These are phyloP conservation scores for Gallinago nigripennis DNA, from an alignment of 2,797 vertebrate species.

Conservation along the genomic window DNA sequence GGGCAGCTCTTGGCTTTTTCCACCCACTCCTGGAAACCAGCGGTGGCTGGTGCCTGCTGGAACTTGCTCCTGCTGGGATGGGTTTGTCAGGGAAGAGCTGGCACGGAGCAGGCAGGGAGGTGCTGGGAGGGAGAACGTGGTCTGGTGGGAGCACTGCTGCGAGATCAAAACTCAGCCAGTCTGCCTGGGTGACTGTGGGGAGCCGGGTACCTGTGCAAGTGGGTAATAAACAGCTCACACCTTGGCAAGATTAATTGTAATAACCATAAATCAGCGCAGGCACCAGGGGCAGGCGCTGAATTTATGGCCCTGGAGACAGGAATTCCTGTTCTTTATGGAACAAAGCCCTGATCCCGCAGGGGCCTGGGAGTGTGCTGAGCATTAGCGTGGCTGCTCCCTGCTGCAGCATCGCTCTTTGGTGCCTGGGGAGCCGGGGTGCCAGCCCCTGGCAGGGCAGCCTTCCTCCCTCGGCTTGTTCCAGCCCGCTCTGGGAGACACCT, in stretches of 20 bases:
- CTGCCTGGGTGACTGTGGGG: background rate
- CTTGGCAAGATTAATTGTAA: slow-evolving; percentile 49
- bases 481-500: background rate
- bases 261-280: slow-evolving; percentile 31
- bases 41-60: background rate
- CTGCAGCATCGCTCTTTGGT: accelerated
- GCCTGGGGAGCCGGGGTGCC: accelerated
- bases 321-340: slow-evolving; percentile 58
- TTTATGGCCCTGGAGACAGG: slow-evolving; percentile 58
- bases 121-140: background rate
- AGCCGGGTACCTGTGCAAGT: background rate
- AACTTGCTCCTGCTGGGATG: background rate
- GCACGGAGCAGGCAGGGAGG: accelerated
- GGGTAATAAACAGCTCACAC: slow-evolving; percentile 20
- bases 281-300: slow-evolving; percentile 7
- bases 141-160: background rate
- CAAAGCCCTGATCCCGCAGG: slow-evolving; percentile 13
- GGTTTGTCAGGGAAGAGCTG: background rate
- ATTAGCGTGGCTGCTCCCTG: accelerated
- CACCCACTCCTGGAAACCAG: background rate
- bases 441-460: background rate
- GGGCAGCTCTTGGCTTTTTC: background rate
- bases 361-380: background rate
- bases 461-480: background rate
- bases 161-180: background rate